Evolutionary conservation across 1,140 invertebrate species (phyloP).

Genomic region (Lethocerus indicus): DNA sequence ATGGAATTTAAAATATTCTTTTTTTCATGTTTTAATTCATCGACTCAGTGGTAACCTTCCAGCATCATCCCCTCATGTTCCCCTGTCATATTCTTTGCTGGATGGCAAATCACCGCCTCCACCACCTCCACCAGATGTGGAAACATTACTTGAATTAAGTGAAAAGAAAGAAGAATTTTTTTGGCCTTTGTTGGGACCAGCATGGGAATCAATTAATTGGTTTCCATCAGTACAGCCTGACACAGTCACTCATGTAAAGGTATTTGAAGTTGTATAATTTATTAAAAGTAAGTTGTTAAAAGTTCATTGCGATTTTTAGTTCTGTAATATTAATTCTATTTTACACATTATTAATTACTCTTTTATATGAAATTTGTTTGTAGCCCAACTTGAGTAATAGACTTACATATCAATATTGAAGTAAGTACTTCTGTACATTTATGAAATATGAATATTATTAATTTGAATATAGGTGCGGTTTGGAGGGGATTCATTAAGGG

Average conservation of each 20-base stretch:
- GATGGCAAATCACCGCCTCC: slow-evolving; percentile 20
- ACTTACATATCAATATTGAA: too few relatives aligned
- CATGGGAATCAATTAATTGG: slow-evolving; percentile 28
- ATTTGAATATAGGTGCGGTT: slow-evolving; percentile 35
- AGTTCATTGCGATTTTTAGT: not conserved
- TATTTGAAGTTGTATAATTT: too few relatives aligned
- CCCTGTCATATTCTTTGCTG: slow-evolving; percentile 40
- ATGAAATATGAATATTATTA: not conserved
- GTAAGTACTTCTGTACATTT: not conserved
- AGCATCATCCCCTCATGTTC: slow-evolving; percentile 35
- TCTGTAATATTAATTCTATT: not conserved
- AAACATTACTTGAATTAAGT: too few relatives aligned
- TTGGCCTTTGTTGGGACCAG: slow-evolving; percentile 39
- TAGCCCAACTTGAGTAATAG: too few relatives aligned
- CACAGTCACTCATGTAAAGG: slow-evolving; percentile 34
- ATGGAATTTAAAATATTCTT: not conserved
- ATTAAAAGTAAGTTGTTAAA: too few relatives aligned
- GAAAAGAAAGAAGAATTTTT: not conserved
- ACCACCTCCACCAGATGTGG: too few relatives aligned
- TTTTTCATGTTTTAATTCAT: not conserved
- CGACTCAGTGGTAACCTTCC: slow-evolving; percentile 25
- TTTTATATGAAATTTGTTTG: too few relatives aligned
- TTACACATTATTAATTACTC: not conserved
- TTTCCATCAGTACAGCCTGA: slow-evolving; percentile 31
- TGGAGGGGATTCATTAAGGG: slow-evolving; percentile 25